Conservation (phyloP, 1,140 invertebrate genomes). For the Vanessa tameamea region DNA sequence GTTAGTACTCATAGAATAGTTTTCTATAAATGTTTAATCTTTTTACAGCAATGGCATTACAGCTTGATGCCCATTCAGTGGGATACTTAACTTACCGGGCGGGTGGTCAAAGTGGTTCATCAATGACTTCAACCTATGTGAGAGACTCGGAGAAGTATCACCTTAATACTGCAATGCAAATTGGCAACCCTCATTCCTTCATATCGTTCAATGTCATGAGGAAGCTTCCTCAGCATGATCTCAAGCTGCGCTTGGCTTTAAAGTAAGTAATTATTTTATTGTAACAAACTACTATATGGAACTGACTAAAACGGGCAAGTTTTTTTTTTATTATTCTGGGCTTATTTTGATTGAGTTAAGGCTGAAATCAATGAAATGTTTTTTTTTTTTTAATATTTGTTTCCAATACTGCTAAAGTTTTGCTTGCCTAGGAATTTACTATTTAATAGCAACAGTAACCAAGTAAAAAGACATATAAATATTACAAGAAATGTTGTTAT, state of each 20-base stretch:
- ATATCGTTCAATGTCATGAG: constrained; percentile 87
- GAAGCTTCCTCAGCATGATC: constrained; percentile 88
- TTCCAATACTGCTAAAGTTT: too few relatives aligned
- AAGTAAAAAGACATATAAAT: too few relatives aligned
- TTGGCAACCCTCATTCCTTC: constrained; percentile 91
- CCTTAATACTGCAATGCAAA: constrained; percentile 85
- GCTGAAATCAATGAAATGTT: too few relatives aligned
- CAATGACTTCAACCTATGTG: constrained; percentile 89
- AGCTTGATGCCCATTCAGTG: constrained; percentile 91
- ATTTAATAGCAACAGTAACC: too few relatives aligned
- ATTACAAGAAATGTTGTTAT: too few relatives aligned
- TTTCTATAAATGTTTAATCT: background rate
- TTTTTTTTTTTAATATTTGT: too few relatives aligned
- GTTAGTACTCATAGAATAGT: too few relatives aligned
- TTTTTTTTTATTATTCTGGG: too few relatives aligned
- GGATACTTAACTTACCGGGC: constrained; percentile 93
- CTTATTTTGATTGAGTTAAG: too few relatives aligned
- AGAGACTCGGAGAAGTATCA: constrained; percentile 86
- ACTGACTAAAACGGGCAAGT: too few relatives aligned
- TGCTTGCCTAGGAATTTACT: too few relatives aligned
- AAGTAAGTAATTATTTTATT: constrained; percentile 83
- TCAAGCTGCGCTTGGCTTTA: constrained; percentile 87
- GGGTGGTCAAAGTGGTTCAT: constrained; percentile 83
- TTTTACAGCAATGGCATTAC: constrained; percentile 87
- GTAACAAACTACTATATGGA: too few relatives aligned